Evolutionary conservation across 2,888 invertebrate species (phyloP).

Genomic region (Pantelozetes paolii): DNA sequence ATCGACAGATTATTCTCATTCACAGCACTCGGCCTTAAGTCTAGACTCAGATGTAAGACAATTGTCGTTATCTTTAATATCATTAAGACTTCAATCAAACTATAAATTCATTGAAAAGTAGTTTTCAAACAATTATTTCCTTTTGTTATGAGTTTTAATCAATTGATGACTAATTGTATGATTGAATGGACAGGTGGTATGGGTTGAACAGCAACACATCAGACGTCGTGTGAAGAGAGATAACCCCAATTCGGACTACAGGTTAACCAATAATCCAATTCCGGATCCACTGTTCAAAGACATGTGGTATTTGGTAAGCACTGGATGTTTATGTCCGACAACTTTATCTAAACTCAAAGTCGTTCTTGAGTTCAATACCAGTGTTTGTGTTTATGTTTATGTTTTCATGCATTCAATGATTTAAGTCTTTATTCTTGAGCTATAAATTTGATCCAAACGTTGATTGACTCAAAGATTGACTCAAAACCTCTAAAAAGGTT

Average conservation of each 20-base stretch:
- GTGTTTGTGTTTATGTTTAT: neutral
- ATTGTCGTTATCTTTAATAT: neutral
- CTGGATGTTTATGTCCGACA: neutral
- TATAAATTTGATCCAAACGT: neutral
- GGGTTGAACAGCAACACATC: constrained; percentile 93
- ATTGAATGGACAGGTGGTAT: constrained; percentile 56
- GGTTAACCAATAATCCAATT: constrained; percentile 52
- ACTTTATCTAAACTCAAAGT: neutral
- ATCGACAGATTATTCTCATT: constrained; percentile 69
- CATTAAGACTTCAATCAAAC: too few species aligned
- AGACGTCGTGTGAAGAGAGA: constrained; percentile 82
- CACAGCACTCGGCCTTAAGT: constrained; percentile 71
- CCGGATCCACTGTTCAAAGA: constrained; percentile 88
- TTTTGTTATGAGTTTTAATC: too few species aligned
- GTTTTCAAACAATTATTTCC: too few species aligned
- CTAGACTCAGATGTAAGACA: constrained; percentile 69
- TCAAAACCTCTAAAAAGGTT: too few species aligned
- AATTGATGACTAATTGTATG: too few species aligned
- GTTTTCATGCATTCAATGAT: neutral
- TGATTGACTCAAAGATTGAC: neutral
- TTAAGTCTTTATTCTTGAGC: neutral
- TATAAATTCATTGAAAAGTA: too few species aligned
- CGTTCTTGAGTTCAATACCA: constrained; percentile 30
- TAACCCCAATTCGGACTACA: constrained; percentile 51
- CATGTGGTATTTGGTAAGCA: constrained; percentile 77